Evolutionary conservation across 2,113 vertebrate species (phyloP).

Genomic region (Varanus salvator): DNA sequence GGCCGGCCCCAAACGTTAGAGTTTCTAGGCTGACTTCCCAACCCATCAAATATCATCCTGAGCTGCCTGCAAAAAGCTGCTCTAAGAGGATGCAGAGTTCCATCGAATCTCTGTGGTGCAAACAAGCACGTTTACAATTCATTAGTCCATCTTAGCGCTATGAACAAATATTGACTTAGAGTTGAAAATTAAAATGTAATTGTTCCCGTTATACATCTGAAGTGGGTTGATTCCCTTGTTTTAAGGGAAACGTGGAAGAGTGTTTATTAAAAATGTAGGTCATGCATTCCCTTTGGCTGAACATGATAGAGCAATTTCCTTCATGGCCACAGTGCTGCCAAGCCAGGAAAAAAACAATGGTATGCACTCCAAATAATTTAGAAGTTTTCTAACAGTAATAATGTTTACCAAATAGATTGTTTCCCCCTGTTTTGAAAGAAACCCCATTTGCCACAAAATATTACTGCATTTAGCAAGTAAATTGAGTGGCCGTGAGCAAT

Average conservation of each 20-base stretch:
- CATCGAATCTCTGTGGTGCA: not conserved
- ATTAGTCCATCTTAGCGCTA: constrained; percentile 3
- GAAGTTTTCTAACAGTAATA: not conserved
- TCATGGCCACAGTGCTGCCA: not conserved
- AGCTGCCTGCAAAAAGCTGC: not conserved
- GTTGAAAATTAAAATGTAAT: constrained; percentile 4
- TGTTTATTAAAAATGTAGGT: not conserved
- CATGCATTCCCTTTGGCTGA: not conserved
- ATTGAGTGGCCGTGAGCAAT: not conserved
- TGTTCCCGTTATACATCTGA: not conserved
- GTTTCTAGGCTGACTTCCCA: not conserved
- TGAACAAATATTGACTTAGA: not conserved
- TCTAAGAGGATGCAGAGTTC: not conserved
- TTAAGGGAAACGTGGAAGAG: not conserved
- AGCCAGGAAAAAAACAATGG: not conserved
- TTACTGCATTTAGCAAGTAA: not conserved
- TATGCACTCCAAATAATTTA: not conserved
- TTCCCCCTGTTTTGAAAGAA: not conserved
- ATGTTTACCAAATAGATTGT: not conserved
- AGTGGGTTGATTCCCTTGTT: not conserved
- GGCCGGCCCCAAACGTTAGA: too few relatives aligned
- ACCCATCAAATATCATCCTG: not conserved
- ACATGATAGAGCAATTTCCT: not conserved
- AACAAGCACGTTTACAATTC: not conserved
- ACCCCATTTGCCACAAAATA: not conserved